Conservation (phyloP, 2,888 invertebrate species). For the Masnerella sp. region DNA sequence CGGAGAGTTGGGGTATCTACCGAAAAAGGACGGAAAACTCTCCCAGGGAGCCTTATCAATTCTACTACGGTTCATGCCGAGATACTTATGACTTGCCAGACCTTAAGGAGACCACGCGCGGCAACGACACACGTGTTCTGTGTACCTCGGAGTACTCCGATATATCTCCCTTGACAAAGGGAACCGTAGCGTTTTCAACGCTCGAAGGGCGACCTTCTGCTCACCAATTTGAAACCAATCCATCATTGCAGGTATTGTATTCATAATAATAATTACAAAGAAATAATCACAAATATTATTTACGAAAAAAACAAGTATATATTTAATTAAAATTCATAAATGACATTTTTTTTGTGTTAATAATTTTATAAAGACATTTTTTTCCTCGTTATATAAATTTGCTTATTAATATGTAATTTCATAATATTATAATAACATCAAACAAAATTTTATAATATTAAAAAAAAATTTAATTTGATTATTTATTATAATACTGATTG, state of each 20-base stretch:
- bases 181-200: slow-evolving; percentile 96
- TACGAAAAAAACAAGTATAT: background rate
- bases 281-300: too few relatives aligned
- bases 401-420: too few relatives aligned
- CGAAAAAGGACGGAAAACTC: slow-evolving; percentile 89
- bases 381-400: too few relatives aligned
- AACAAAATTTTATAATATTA: too few relatives aligned
- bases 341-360: too few relatives aligned
- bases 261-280: too few relatives aligned
- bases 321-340: too few relatives aligned
- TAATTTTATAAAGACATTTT: too few relatives aligned
- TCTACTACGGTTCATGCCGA: slow-evolving; percentile 94
- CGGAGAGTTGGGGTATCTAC: slow-evolving; percentile 98
- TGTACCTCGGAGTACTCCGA: slow-evolving; percentile 99
- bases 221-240: slow-evolving; percentile 92
- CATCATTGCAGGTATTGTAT: slow-evolving; percentile 93
- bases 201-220: slow-evolving; percentile 96
- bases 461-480: too few relatives aligned
- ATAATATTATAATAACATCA: too few relatives aligned
- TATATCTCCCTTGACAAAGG: slow-evolving; percentile 95
- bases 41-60: slow-evolving; percentile 93
- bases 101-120: slow-evolving; percentile 83
- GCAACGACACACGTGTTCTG: slow-evolving; percentile 93
- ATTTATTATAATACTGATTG: too few relatives aligned
- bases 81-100: slow-evolving; percentile 94